A percentile compares a stretch with the other conserved stretches of the same genome.
These are phyloP conservation scores for Nasonia vitripennis DNA, from an alignment of 1,140 invertebrate species.

Conservation along the genomic window DNA sequence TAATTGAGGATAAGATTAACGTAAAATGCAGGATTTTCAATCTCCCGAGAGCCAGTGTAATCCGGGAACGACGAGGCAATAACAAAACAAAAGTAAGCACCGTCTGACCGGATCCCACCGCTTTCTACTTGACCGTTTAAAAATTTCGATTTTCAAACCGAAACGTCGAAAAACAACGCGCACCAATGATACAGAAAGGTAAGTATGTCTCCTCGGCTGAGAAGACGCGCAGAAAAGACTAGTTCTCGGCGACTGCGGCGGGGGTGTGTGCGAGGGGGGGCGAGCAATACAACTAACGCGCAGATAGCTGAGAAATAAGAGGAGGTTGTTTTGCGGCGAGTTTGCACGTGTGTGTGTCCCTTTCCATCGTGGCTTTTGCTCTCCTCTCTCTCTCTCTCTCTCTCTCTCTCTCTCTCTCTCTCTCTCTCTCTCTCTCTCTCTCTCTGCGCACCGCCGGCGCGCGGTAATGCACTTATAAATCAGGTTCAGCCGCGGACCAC, in stretches of 20 bases:
- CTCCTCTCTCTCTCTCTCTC: conserved; percentile 43
- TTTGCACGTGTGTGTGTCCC: neutral
- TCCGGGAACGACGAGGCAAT: too few species aligned
- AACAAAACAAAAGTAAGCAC: neutral
- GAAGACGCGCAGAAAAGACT: neutral
- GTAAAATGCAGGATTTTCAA: neutral
- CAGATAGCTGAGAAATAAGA: conserved; percentile 10
- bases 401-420: conserved; percentile 20
- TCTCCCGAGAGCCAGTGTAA: neutral
- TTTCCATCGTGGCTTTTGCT: conserved; percentile 54
- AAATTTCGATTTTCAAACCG: neutral
- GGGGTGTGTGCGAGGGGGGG: neutral
- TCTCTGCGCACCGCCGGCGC: conserved; percentile 55
- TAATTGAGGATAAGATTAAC: neutral
- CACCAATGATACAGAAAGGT: neutral
- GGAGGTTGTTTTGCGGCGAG: neutral
- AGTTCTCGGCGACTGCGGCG: neutral
- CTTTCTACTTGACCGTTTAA: neutral
- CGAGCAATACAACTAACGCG: conserved; percentile 6
- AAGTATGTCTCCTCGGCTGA: neutral
- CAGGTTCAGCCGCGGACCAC: conserved; percentile 75
- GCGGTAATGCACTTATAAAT: conserved; percentile 76
- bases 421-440: neutral
- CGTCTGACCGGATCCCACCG: neutral
- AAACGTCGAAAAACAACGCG: neutral